These are phyloP conservation scores for Scaptomyza parva DNA, from an alignment of 2,888 invertebrate species.

Conservation along the genomic window DNA sequence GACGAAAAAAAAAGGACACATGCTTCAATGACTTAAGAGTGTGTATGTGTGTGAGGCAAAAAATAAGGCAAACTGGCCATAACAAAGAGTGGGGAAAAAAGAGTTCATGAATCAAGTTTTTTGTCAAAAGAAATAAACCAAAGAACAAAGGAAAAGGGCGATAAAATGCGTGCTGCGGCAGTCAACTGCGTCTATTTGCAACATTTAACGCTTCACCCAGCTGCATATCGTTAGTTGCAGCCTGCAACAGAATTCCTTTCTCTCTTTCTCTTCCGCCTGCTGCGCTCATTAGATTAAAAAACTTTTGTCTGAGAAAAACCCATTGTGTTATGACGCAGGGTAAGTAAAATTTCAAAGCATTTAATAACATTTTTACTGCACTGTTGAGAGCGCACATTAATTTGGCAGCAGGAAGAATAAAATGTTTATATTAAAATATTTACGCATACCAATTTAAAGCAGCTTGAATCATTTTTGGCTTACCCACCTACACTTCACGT, in stretches of 20 bases:
- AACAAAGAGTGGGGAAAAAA: constrained; percentile 38
- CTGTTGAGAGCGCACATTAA: constrained; percentile 18
- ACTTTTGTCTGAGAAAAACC: constrained; percentile 41
- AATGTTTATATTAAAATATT: constrained; percentile 13
- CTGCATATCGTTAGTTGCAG: constrained; percentile 36
- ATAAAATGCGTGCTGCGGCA: constrained; percentile 1
- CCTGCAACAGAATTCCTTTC: neutral
- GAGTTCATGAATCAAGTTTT: constrained; percentile 66
- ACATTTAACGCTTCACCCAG: constrained; percentile 12
- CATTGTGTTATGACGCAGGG: constrained; percentile 15
- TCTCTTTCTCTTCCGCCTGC: neutral
- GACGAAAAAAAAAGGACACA: constrained; percentile 40
- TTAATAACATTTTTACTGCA: constrained; percentile 42
- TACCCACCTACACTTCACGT: neutral
- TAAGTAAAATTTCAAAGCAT: constrained; percentile 37
- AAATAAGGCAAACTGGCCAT: constrained; percentile 35
- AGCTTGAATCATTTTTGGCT: constrained; percentile 17
- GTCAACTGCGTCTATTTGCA: constrained; percentile 7
- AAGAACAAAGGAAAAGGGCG: neutral
- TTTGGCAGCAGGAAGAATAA: constrained; percentile 14
- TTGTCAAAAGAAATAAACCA: constrained; percentile 16
- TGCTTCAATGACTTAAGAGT: constrained; percentile 53
- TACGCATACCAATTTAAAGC: constrained; percentile 5
- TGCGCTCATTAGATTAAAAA: constrained; percentile 70
- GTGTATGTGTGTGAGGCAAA: constrained; percentile 11